A percentile compares a stretch with the other conserved stretches of the same genome.
Evolutionary conservation across 2,797 vertebrate genomes (phyloP).

Genomic region (Dallia pectoralis): DNA sequence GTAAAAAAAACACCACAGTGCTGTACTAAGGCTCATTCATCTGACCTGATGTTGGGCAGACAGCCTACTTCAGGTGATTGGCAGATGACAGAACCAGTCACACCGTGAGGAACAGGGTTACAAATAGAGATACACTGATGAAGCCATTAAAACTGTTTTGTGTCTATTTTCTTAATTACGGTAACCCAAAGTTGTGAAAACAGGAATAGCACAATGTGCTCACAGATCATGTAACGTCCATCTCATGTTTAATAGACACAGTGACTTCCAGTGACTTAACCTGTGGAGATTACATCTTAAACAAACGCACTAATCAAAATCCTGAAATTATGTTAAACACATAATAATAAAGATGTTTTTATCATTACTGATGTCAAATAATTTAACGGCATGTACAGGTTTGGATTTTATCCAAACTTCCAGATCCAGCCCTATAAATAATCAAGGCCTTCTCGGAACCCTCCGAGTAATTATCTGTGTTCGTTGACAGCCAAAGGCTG

Average conservation of each 20-base stretch:
- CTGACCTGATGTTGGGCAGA: conserved; percentile 17
- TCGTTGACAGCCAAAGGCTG: conserved; percentile 79
- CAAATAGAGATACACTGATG: not conserved
- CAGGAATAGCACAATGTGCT: not conserved
- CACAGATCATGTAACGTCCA: conserved; percentile 11
- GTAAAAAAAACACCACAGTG: conserved; percentile 31
- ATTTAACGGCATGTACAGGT: conserved; percentile 61
- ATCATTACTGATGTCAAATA: conserved; percentile 66
- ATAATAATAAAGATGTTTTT: conserved; percentile 39
- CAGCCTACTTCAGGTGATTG: conserved; percentile 20
- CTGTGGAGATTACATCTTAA: conserved; percentile 25
- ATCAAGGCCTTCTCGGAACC: conserved; percentile 74
- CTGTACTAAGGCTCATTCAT: conserved; percentile 30
- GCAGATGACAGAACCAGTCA: not conserved
- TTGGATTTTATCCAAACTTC: conserved; percentile 59
- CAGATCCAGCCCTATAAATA: conserved; percentile 78
- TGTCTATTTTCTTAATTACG: not conserved
- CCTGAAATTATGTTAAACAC: conserved; percentile 32
- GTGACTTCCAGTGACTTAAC: conserved; percentile 15
- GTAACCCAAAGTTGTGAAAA: not conserved
- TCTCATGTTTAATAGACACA: conserved; percentile 13
- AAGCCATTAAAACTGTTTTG: not conserved
- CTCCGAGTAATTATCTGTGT: conserved; percentile 77
- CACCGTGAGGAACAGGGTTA: not conserved
- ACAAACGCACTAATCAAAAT: conserved; percentile 23